phyloP scores from a whole-genome alignment of 1,140 invertebrate genomes.

The Ceratosolen solmsi region DNA sequence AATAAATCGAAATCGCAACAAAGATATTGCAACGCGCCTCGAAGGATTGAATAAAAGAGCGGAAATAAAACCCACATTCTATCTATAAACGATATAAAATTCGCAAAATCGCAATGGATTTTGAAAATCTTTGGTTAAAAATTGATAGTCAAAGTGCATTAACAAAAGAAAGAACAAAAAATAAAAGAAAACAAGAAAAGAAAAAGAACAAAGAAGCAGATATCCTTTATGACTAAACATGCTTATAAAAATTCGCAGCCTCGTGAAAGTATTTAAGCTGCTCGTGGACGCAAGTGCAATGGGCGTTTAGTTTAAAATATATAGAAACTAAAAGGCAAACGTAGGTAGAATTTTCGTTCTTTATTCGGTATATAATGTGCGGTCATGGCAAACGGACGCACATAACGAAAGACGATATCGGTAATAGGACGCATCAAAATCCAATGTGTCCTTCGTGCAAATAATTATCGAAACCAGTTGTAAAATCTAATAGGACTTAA shows the following conservation, averaged over 20 bases:
- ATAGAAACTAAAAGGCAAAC: constrained; percentile 24
- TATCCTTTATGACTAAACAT: too few species aligned
- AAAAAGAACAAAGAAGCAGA: neutral
- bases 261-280: neutral
- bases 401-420: neutral
- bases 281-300: neutral
- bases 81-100: too few species aligned
- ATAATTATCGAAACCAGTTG: constrained; percentile 9
- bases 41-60: too few species aligned
- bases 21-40: too few species aligned
- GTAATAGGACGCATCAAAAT: neutral
- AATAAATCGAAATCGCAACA: too few species aligned
- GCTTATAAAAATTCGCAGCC: neutral
- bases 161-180: neutral
- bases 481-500: constrained; percentile 2
- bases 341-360: neutral
- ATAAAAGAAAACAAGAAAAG: neutral
- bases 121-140: too few species aligned
- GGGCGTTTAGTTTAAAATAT: constrained; percentile 15
- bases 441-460: neutral
- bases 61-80: too few species aligned
- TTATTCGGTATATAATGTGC: neutral
- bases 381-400: neutral
- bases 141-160: too few species aligned
- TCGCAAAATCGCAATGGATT: too few species aligned